These are phyloP conservation scores for Gracilinanus agilis DNA, from an alignment of 2,113 vertebrate species.

Conservation along the genomic window DNA sequence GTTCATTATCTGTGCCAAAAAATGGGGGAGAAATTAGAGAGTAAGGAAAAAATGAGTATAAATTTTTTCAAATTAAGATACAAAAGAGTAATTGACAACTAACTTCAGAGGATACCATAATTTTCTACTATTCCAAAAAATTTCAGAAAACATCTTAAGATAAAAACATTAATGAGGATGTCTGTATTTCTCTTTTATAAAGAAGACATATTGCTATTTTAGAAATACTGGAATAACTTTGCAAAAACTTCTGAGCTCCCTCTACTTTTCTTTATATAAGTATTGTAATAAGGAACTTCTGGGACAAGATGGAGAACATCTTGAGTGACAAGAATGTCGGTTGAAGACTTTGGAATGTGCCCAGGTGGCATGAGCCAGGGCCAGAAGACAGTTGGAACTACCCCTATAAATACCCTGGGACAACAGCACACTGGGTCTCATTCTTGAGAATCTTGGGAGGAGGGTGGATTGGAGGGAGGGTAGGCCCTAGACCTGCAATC, in stretches of 20 bases:
- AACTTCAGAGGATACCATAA: neutral
- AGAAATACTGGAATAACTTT: neutral
- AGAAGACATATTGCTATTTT: neutral
- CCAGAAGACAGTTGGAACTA: too few species aligned
- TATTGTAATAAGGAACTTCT: too few species aligned
- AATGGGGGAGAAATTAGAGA: conserved; percentile 32
- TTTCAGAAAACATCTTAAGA: neutral
- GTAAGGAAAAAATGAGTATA: neutral
- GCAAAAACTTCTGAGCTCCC: neutral
- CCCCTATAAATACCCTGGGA: too few species aligned
- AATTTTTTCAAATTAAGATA: conserved; percentile 39
- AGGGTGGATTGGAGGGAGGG: too few species aligned
- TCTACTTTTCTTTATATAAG: neutral
- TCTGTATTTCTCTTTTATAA: neutral
- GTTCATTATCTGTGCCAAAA: conserved; percentile 93
- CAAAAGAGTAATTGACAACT: neutral
- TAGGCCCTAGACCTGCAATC: too few species aligned
- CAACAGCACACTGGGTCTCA: too few species aligned
- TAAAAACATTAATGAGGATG: neutral
- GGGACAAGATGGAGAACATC: too few species aligned
- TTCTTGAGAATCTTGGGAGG: too few species aligned
- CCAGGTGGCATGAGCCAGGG: too few species aligned
- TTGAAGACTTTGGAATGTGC: too few species aligned
- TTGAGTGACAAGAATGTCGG: too few species aligned
- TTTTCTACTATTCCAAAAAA: neutral